Conservation (phyloP, 2,888 invertebrate species). For the Limnephilus lunatus region DNA sequence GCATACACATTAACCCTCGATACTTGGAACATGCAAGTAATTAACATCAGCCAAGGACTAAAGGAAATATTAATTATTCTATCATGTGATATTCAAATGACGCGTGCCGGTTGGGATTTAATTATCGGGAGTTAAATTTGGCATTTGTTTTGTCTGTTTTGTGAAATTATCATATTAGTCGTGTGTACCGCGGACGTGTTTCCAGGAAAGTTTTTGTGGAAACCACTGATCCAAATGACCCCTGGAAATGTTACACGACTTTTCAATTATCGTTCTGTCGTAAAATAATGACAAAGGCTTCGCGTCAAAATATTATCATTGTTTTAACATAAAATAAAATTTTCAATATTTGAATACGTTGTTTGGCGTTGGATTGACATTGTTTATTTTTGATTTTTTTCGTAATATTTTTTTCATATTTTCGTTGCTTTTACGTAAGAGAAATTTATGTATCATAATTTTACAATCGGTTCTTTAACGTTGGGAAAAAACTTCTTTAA, state of each 20-base stretch:
- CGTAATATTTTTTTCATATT: too few relatives aligned
- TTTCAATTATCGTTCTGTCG: background rate
- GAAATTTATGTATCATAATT: too few relatives aligned
- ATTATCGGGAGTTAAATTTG: background rate
- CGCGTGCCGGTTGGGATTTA: background rate
- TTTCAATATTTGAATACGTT: background rate
- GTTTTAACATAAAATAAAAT: background rate
- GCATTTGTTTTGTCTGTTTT: background rate
- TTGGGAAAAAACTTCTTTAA: too few relatives aligned
- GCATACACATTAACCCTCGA: background rate
- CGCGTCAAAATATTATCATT: background rate
- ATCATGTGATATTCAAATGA: conserved; percentile 2
- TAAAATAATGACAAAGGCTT: background rate
- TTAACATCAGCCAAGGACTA: background rate
- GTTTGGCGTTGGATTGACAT: background rate
- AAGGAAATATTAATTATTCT: background rate
- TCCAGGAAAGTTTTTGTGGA: background rate
- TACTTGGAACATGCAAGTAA: background rate
- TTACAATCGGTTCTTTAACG: too few relatives aligned
- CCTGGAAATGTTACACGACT: background rate
- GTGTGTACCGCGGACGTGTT: background rate
- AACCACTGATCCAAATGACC: background rate
- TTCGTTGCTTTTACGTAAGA: too few relatives aligned
- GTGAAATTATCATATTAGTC: background rate
- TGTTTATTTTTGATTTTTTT: too few relatives aligned